Conservation (phyloP, 2,113 vertebrate genomes). For the Marcusenius ussheri region DNA sequence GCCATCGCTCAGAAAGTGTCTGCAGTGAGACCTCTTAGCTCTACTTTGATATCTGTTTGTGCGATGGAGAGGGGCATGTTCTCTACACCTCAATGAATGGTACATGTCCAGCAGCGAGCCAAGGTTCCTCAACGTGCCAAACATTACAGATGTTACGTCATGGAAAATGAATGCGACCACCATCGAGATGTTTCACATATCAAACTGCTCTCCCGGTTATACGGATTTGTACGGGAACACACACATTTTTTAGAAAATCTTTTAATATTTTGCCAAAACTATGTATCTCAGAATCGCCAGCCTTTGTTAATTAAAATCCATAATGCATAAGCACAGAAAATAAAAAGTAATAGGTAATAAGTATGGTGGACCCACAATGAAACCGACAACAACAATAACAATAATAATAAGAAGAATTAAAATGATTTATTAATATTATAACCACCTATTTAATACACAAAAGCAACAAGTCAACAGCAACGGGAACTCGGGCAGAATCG, state of each 20-base stretch:
- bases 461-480: neutral
- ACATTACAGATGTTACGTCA: neutral
- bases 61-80: slow-evolving; percentile 47
- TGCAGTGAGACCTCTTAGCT: slow-evolving; percentile 43
- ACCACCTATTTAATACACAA: neutral
- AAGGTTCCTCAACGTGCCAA: neutral
- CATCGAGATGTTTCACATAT: neutral
- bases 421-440: neutral
- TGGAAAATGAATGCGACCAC: neutral
- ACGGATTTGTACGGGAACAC: neutral
- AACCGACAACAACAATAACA: neutral
- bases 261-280: neutral
- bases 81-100: neutral
- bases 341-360: neutral
- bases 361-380: neutral
- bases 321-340: neutral
- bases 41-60: slow-evolving; percentile 54
- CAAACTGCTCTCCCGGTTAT: neutral
- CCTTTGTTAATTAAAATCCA: neutral
- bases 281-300: neutral
- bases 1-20: slow-evolving; percentile 36
- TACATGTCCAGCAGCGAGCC: neutral
- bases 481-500: neutral
- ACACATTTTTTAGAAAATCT: neutral
- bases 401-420: neutral